These are phyloP conservation scores for Microtus pennsylvanicus DNA, from an alignment of 2,113 vertebrate species.

Conservation along the genomic window DNA sequence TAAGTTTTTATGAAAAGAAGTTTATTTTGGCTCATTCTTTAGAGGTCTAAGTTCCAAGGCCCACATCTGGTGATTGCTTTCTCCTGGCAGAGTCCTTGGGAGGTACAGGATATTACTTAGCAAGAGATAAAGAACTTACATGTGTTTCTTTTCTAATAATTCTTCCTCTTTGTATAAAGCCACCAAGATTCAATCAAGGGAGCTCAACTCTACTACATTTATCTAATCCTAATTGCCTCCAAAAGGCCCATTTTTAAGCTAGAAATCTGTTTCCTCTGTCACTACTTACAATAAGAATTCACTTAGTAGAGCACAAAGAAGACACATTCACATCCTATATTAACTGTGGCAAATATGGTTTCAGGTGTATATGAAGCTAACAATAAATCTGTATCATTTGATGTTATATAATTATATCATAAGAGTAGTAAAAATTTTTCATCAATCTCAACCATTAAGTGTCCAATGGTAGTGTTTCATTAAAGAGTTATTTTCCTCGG, in stretches of 20 bases:
- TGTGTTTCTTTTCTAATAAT: neutral
- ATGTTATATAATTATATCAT: neutral
- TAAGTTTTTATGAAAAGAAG: neutral
- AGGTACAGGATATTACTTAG: neutral
- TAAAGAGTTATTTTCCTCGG: neutral
- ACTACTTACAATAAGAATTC: neutral
- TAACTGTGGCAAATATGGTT: too few species aligned
- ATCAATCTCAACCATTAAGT: neutral
- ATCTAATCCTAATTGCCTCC: neutral
- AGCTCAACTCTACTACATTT: neutral
- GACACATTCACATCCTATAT: neutral
- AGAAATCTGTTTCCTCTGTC: neutral
- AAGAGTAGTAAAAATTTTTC: neutral
- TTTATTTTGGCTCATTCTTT: neutral
- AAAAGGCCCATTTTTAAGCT: neutral
- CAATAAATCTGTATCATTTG: neutral
- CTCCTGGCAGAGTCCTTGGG: neutral
- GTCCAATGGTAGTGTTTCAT: neutral
- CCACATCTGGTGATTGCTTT: neutral
- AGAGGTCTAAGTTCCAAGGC: neutral
- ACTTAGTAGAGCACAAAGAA: neutral
- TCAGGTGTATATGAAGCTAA: neutral
- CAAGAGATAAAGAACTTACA: neutral
- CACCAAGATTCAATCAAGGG: neutral
- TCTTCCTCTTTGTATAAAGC: neutral